Conservation (phyloP, 2,888 invertebrate species). For the Elysia crispata region DNA sequence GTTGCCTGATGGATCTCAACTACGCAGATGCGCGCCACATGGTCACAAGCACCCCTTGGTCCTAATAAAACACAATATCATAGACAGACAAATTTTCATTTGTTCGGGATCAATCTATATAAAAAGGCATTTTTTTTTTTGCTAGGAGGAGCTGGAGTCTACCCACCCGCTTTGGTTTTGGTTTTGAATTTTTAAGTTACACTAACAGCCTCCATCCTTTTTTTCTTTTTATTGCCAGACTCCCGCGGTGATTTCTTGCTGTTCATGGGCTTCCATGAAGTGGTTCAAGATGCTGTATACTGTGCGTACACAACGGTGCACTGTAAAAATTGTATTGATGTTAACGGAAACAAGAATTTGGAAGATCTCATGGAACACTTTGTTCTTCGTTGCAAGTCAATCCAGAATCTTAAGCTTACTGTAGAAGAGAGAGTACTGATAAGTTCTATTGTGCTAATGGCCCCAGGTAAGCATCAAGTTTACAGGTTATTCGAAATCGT, state of each 20-base stretch:
- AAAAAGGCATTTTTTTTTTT: no score
- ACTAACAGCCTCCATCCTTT: no score
- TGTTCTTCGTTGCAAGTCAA: slow-evolving; percentile 15
- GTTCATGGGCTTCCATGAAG: slow-evolving; percentile 10
- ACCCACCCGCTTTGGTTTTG: no score
- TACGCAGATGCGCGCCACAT: no score
- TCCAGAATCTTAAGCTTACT: slow-evolving; percentile 35
- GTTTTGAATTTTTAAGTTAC: no score
- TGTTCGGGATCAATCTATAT: no score
- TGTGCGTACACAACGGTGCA: slow-evolving; percentile 33
- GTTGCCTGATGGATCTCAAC: no score
- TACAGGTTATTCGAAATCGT: no score
- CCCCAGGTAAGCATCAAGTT: slow-evolving; percentile 33
- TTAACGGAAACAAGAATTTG: not conserved
- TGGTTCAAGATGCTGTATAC: slow-evolving; percentile 15
- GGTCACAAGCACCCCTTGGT: no score
- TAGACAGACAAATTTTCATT: no score
- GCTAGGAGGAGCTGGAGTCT: no score
- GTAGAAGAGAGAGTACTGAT: slow-evolving; percentile 32
- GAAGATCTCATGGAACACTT: slow-evolving; percentile 17
- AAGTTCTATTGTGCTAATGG: slow-evolving; percentile 32
- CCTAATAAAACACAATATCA: no score
- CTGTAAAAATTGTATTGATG: slow-evolving; percentile 18
- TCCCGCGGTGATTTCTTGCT: slow-evolving; percentile 32
- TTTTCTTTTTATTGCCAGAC: slow-evolving; percentile 27